Evolutionary conservation across 2,888 invertebrate species (phyloP), one percentile per base, ranked within the genome.

Genomic region (Stegophylla sp.): DNA sequence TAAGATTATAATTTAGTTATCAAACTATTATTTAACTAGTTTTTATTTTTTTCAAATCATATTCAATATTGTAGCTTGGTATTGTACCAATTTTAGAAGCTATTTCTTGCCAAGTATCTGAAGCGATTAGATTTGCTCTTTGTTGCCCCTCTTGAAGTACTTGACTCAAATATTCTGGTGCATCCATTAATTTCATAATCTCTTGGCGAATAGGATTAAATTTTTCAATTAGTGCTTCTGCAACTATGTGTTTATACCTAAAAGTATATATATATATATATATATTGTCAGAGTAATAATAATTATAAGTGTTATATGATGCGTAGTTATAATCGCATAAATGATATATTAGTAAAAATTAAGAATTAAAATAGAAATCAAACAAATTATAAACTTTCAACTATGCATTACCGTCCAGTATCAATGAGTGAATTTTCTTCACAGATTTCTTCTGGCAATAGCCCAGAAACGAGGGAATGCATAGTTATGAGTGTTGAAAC

Each of bases 401-500:
- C 3, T 9, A 13, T 20, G 41, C n/a, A 17, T 87, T 89, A 92
- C 89, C 91, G 89, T 85, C 91, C 93, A 67, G 96, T 97, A 86
- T 93, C 91, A 61, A 94, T 85, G 13, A 88, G 88, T 81, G 87
- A 86, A 23, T 88, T 90, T 86, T 94, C 92, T 83, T 89, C 88
- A 84, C 92, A 91, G 82, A 94, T 92, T 84, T 92, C 89, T 83
- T 92, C 91, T 3, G 91, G 88, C 73, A 89, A 86, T 86, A 90
- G 88, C 66, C 90, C 92, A 23, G 91, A 90, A 26, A 94, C 88
- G 81, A 93, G 89, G 71, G 94, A 91, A 88, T 96, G 94, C 83
- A 97, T 92, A 81, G 89, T 88, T 83, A 98, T 89, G 81, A 99
- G 89, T 88, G 98, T 98, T 71, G 96, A 89, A 20, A 99, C 93